Evolutionary conservation across 2,888 invertebrate species (phyloP), one percentile per base, ranked within the genome.

Genomic region (Conus canariensis): DNA sequence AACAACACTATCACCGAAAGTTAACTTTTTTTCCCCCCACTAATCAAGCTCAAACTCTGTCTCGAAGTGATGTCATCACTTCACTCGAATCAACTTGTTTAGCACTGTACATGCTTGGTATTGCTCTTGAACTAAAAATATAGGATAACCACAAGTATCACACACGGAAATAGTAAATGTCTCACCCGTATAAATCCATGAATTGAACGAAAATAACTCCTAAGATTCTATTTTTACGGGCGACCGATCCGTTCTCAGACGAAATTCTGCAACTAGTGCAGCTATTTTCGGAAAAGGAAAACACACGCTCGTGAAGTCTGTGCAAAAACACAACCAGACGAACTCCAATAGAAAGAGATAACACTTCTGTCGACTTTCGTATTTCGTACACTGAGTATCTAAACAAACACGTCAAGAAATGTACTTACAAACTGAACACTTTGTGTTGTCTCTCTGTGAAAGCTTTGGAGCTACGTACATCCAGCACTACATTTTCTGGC

Each of bases 171-270:
- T 89, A 90, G 91, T 91, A 91, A 91, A 90, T 90, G 91, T 91
- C 92, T 92, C 92, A 92, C 93, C 93, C 91, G 91, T 90, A 92
- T 92, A 92, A 92, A 93, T 92, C 92, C 93, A 92, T 91, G 91
- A 92, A 94, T 93, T 93, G 93, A 93, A 93, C 93, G 90, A 94
- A 94, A 94, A 94, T 94, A 94, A 93, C 93, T 93, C 91, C 91
- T 92, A 91, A 89, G 93, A 92, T 94, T 92, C 94, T 94, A 94
- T 94, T 94, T 94, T 94, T 94, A 94, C 94, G 92, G 92, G 91
- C 94, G 93, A 93, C 92, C 93, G 92, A 92, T 91, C 91, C 93
- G 92, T 91, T 91, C 92, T 90, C 92, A 92, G 92, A 90, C 91
- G 91, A 92, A 93, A 93, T 92, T 93, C 93, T 93, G 92, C 93